These are phyloP conservation scores for Bibio marci DNA, from an alignment of 2,888 invertebrate genomes.

Conservation along the genomic window DNA sequence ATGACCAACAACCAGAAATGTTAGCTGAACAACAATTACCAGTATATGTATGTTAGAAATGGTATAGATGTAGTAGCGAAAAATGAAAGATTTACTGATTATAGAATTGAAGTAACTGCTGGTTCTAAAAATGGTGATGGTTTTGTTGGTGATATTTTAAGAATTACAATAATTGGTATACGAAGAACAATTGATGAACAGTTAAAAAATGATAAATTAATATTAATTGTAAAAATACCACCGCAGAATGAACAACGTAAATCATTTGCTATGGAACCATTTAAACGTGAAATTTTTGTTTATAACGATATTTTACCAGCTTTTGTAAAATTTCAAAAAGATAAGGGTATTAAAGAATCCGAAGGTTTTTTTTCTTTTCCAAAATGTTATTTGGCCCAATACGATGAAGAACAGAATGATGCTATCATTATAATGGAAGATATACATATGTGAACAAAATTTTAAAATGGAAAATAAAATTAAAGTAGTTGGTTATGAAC, in stretches of 20 bases:
- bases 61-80: too few relatives aligned
- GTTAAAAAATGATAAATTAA: too few relatives aligned
- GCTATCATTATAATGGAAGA: conserved; percentile 8
- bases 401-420: conserved; percentile 5
- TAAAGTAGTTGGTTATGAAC: conserved; percentile 4
- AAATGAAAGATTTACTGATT: too few relatives aligned
- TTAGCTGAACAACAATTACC: too few relatives aligned
- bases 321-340: conserved; percentile 7
- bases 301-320: conserved; percentile 8
- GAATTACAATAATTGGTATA: conserved; percentile 2
- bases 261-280: conserved; percentile 5
- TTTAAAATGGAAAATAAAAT: conserved; percentile 6
- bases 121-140: conserved; percentile 7
- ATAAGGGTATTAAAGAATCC: conserved; percentile 2
- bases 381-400: conserved; percentile 7
- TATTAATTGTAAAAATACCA: conserved; percentile 6
- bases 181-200: neutral
- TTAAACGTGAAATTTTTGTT: conserved; percentile 8
- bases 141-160: conserved; percentile 6
- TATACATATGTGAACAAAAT: conserved; percentile 4
- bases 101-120: too few relatives aligned
- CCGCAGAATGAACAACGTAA: conserved; percentile 6
- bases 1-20: too few relatives aligned
- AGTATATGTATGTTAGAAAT: too few relatives aligned
- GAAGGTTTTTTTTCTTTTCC: conserved; percentile 7